Evolutionary conservation across 2,113 vertebrate genomes (phyloP), one percentile per base, ranked within the genome.

Genomic region (Pholis gunnellus): DNA sequence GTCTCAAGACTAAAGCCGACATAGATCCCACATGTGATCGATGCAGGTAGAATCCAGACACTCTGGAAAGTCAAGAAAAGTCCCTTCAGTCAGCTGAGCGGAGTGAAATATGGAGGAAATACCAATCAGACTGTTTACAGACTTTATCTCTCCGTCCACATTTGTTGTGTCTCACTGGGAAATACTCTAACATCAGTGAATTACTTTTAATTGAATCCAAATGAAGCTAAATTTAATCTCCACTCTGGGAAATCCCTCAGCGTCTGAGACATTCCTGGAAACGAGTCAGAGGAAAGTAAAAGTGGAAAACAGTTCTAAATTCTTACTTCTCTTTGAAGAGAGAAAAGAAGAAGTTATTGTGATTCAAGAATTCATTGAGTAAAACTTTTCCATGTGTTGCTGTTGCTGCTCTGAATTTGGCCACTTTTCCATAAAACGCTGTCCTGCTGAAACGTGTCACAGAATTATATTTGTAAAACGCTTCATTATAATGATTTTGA

Each of bases 151-250:
- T 71, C 13, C 6, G 2, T 15, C 48, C 65, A 69, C 46, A 17
- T 71, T 2, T 2, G 1, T 25, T 17, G 14, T 7, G 36, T 38
- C 29, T 13, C n/a, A 56, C 22, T 36, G 60, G 8, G 61, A 9
- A 9, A 6, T 17, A 52, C 7, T 38, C 42, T 22, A 1, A n/a
- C 18, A 34, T 56, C 50, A 27, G 48, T 29, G 20, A 18, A 77
- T 57, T 7, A 25, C 52, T 22, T 36, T 40, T 79, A 18, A 61
- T 52, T 78, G 10, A 79, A 17, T 54, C 29, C 31, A 54, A 42
- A 31, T n/a, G 0, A 17, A 54, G 1, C 9, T 65, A 9, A 63
- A 71, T 42, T 29, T 2, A 34, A 25, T 72, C 67, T 36, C 9
- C 36, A 56, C 34, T 34, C 25, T n/a, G 27, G 20, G 25, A 7